phyloP scores from a whole-genome alignment of 2,797 vertebrate species.

The Danio aesculapii region DNA sequence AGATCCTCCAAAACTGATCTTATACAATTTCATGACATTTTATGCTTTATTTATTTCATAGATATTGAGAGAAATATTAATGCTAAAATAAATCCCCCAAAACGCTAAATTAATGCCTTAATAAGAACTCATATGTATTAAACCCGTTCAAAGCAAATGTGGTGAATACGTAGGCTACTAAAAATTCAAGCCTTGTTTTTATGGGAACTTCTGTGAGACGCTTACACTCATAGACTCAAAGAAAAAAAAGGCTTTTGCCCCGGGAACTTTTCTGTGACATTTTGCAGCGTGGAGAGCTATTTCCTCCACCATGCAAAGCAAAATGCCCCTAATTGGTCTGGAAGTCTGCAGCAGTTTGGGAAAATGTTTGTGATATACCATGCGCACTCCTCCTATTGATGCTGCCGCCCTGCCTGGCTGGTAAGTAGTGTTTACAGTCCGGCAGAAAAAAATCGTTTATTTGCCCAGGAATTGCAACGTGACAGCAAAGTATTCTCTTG shows the following conservation, averaged over 20 bases:
- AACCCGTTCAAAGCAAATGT: conserved; percentile 12
- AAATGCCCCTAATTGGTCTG: conserved; percentile 86
- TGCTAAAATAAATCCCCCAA: too few species aligned
- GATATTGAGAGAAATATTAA: too few species aligned
- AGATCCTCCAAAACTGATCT: too few species aligned
- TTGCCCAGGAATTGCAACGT: conserved; percentile 78
- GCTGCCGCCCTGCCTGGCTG: conserved; percentile 71
- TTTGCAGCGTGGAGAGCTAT: conserved; percentile 88
- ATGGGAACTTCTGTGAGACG: conserved; percentile 63
- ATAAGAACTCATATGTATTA: background rate
- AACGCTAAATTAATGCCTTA: background rate
- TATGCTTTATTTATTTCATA: too few species aligned
- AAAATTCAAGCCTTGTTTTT: conserved; percentile 33
- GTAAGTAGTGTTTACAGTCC: conserved; percentile 83
- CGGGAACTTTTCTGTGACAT: conserved; percentile 84
- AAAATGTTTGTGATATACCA: conserved; percentile 85
- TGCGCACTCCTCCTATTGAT: conserved; percentile 76
- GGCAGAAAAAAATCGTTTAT: conserved; percentile 84
- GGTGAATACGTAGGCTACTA: background rate
- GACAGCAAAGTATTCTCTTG: conserved; percentile 83
- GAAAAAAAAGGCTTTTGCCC: conserved; percentile 77
- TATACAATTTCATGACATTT: too few species aligned
- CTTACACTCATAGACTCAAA: conserved; percentile 68
- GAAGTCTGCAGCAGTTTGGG: conserved; percentile 85
- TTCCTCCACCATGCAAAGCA: conserved; percentile 86